Evolutionary conservation across 2,797 vertebrate genomes (phyloP), one percentile per base, ranked within the genome.

Genomic region (Petrocephalus schoutedeni): DNA sequence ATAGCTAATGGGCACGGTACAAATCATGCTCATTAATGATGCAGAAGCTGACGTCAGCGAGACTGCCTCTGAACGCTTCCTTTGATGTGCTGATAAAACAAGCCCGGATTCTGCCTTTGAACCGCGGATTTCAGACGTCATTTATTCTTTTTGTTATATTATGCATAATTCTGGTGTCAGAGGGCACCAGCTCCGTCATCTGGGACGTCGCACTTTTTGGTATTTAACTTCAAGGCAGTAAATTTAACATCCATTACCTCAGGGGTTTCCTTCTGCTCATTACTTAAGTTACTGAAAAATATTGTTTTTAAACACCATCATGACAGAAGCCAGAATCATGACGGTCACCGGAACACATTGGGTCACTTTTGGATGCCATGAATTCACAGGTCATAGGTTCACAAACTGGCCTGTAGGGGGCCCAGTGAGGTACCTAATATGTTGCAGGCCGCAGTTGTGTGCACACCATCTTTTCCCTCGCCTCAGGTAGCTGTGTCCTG

Each of bases 21-120:
- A 77, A 57, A 85, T 85, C 32, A 57, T 5, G 4, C 59, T 53
- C 51, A 53, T 88, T 88, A 88, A 85, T 88, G 54, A 88, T 88
- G 59, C 82, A 85, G 16, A 49, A 49, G 74, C 2, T 80, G 74
- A 80, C 41, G 74, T 80, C 74, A 45, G 41, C 8, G 41, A 49
- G 80, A 0, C 28, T 3, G 41, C 10, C 16, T 53, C 23, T 6
- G 49, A 84, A n/a, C n/a, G 51, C 21, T n/a, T 1, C 5, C 83
- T 67, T 67, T 71, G 57, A 89, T 59, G 21, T 64, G 49, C 49
- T 45, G 23, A 57, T 64, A 87, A 89, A 83, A 82, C 51, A 49
- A 16, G 84, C 23, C 84, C 32, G 51, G n/a, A 23, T 32, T 8
- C 56, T 12, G 82, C 41, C 61, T 88, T 80, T 80, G 67, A 89